A percentile compares a stretch with the other conserved stretches of the same genome.
Evolutionary conservation across 2,113 vertebrate genomes (phyloP).

Genomic region (Halichoerus grypus): DNA sequence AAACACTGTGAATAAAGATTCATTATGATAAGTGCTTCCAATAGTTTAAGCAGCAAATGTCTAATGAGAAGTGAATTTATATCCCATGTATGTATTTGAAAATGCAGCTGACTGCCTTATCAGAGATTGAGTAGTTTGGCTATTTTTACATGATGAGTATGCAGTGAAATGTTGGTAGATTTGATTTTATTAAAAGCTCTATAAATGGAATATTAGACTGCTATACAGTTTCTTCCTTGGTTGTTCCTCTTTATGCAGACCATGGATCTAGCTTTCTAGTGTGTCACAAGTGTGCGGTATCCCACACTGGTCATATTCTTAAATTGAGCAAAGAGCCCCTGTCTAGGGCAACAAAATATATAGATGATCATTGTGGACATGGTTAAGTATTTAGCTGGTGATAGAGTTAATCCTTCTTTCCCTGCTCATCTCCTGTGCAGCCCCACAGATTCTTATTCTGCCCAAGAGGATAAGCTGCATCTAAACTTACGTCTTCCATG

Average conservation of each 20-base stretch:
- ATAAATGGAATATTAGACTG: conserved; percentile 55
- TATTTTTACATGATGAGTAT: conserved; percentile 17
- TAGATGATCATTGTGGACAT: conserved; percentile 12
- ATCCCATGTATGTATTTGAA: conserved; percentile 56
- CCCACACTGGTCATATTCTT: conserved; percentile 44
- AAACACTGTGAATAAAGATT: conserved; percentile 39
- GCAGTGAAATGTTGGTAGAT: not conserved
- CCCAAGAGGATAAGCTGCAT: conserved; percentile 25
- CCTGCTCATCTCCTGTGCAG: not conserved
- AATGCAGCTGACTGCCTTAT: conserved; percentile 48
- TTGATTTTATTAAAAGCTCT: conserved; percentile 62
- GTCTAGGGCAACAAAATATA: conserved; percentile 11
- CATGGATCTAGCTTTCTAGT: not conserved
- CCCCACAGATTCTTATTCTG: conserved; percentile 28
- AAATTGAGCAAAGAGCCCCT: conserved; percentile 24
- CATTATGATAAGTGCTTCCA: not conserved
- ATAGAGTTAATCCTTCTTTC: conserved; percentile 39
- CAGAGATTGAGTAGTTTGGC: not conserved
- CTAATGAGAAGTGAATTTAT: conserved; percentile 39
- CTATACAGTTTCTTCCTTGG: not conserved
- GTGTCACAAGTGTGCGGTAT: not conserved
- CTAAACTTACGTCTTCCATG: conserved; percentile 29
- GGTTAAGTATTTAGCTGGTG: conserved; percentile 47
- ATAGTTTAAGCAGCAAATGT: conserved; percentile 45
- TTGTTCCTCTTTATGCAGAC: conserved; percentile 46